Evolutionary conservation across 2,113 vertebrate species (phyloP), one percentile per base, ranked within the genome.

Genomic region (Anthoscopus minutus): DNA sequence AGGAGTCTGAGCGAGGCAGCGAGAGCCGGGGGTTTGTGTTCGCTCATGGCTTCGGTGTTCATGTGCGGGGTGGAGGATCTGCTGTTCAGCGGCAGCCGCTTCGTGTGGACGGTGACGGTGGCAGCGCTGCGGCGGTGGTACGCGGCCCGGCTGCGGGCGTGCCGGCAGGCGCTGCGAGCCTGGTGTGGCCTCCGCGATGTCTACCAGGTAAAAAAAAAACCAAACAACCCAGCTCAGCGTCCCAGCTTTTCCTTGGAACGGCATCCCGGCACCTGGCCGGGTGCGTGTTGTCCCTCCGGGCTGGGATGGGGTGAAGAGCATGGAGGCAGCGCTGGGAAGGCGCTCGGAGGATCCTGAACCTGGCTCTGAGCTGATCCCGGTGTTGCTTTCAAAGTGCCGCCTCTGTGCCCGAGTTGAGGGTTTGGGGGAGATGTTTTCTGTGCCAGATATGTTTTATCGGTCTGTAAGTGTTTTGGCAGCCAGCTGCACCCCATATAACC

Each of bases 1-100:
- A 50, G 85, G 60, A 72, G 35, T 61, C 13, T 89, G 88, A 95
- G 23, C 16, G 18, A 4, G 60, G 42, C 48, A 28, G 67, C 61
- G 9, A 42, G n/a, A n/a, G n/a, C n/a, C 42, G 42, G 42, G 42
- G 42, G 14, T 42, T 27, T 1, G 89, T 11, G 31, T 3, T 16
- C n/a, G 13, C 37, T 51, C 44, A 99, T 99, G 99, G 98, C 98
- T 64, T 98, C 98, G 51, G 98, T 97, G 77, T 97, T 99, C 77
- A 98, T 98, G 94, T 99, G 98, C 33, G 98, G 99, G 8, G 97
- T 99, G 91, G 99, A 99, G 85, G 99, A 99, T 85, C 89, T 99
- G 96, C 97, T 99, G 53, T 98, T 98, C 48, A 97, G 98, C 40
- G 97, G 99, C 50, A 97, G 99, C 96, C 98, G 99, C 96, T 97